These are phyloP conservation scores for Enhydra lutris DNA, from an alignment of 2,113 vertebrate species.

Conservation along the genomic window DNA sequence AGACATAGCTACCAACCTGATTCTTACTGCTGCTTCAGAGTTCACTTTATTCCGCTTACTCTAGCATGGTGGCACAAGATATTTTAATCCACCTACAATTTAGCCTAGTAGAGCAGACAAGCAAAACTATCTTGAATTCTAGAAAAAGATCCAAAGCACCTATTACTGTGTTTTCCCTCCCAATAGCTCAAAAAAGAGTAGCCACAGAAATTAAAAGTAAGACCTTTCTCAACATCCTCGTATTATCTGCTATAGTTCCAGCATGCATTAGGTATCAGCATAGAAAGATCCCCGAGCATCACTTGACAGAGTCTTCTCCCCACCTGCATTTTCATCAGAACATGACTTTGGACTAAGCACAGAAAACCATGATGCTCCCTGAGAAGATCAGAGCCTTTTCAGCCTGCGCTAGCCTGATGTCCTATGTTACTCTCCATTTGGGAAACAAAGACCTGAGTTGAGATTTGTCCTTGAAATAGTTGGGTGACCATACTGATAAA, in stretches of 20 bases:
- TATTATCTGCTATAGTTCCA: not conserved
- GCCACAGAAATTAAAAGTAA: constrained; percentile 22
- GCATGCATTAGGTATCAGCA: not conserved
- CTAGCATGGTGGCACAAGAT: not conserved
- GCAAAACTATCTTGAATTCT: constrained; percentile 17
- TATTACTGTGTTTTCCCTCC: not conserved
- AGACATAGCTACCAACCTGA: not conserved
- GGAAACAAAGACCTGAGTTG: not conserved
- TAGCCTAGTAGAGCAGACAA: constrained; percentile 17
- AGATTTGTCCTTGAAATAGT: not conserved
- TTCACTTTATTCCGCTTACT: constrained; percentile 34
- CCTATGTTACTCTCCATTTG: not conserved
- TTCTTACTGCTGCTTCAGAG: not conserved
- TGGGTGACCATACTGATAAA: not conserved
- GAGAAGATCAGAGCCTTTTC: not conserved
- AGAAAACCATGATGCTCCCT: not conserved
- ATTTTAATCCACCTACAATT: constrained; percentile 49
- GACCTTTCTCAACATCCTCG: not conserved
- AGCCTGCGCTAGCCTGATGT: no score
- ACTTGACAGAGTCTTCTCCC: accelerated
- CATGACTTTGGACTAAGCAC: not conserved
- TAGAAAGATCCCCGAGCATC: not conserved
- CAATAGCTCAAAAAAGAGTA: constrained; percentile 40
- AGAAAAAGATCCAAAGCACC: not conserved
- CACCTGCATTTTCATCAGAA: not conserved